These are phyloP conservation scores for Orthosia gothica DNA, from an alignment of 2,888 invertebrate genomes.

Conservation along the genomic window DNA sequence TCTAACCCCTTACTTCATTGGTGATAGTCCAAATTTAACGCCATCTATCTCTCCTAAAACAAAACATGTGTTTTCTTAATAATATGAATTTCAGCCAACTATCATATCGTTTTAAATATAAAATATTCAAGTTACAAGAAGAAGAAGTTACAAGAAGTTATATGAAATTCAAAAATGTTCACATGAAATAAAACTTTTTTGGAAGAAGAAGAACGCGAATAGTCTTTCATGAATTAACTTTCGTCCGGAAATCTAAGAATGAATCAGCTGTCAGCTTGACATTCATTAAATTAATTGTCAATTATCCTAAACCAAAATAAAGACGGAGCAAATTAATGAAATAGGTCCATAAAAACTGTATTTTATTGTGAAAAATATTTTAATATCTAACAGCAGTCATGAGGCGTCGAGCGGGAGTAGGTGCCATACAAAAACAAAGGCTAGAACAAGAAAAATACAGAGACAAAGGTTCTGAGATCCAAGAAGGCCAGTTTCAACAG, in stretches of 20 bases:
- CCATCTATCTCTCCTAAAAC: constrained; percentile 15
- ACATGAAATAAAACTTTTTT: background rate
- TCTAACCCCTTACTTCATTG: background rate
- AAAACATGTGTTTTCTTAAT: background rate
- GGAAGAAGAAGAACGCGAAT: background rate
- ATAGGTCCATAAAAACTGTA: background rate
- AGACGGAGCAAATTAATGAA: background rate
- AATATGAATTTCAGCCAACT: background rate
- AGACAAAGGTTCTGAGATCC: constrained; percentile 97
- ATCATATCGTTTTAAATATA: background rate
- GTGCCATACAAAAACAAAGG: constrained; percentile 97
- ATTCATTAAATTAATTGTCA: too few relatives aligned
- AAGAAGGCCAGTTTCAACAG: constrained; percentile 97
- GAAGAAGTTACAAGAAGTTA: background rate
- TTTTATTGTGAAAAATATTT: constrained; percentile 3
- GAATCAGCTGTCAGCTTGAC: constrained; percentile 3
- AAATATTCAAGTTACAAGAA: background rate
- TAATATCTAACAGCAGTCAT: constrained; percentile 83
- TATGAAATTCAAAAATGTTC: background rate
- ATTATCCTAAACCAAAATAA: background rate
- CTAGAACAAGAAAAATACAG: constrained; percentile 97
- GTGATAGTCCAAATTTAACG: background rate
- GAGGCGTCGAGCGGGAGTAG: constrained; percentile 96
- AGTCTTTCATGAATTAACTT: background rate
- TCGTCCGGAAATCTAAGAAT: background rate